Evolutionary conservation across 2,113 vertebrate genomes (phyloP), one percentile per base, ranked within the genome.

Genomic region (Clupea harengus): DNA sequence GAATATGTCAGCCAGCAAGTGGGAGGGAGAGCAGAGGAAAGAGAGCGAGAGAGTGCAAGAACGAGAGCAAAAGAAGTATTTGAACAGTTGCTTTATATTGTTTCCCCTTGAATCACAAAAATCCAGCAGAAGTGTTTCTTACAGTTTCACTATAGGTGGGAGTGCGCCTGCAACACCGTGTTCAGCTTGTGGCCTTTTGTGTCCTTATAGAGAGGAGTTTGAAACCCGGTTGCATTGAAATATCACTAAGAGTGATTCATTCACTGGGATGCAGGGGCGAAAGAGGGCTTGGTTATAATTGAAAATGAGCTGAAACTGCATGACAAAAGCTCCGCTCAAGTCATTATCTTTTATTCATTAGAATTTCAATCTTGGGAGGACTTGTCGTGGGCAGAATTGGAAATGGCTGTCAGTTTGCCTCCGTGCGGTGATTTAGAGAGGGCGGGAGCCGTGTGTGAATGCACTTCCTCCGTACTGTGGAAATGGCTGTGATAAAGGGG

Each of bases 291-390:
- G 82, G 84, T 83, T 92, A 86, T 92, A 92, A 93, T 92, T 92
- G 90, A 92, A 92, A 93, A 91, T 91, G 88, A 93, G 89, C 89
- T 88, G 87, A 90, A 90, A 89, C 86, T 88, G 87, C 83, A 88
- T 90, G 92, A 93, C 91, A 92, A 93, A 91, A 91, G 90, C 92
- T 86, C 82, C 45, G 89, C 87, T 88, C 84, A 90, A 92, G 88
- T 93, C 90, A 93, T 93, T 91, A 93, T 92, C 89, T 93, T 93
- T 93, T 93, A 91, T 93, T 91, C 90, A 93, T 92, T 93, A 92
- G 89, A 91, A 91, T 91, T 89, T 93, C 87, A 88, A 92, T 92
- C 92, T 90, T 89, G 87, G 81, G 88, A 89, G 85, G 87, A 88
- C 88, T 86, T 80, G 85, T 89, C 90, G 87, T 81, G 46, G 87